Conservation (phyloP, 2,113 vertebrate species). For the Rhea americana region DNA sequence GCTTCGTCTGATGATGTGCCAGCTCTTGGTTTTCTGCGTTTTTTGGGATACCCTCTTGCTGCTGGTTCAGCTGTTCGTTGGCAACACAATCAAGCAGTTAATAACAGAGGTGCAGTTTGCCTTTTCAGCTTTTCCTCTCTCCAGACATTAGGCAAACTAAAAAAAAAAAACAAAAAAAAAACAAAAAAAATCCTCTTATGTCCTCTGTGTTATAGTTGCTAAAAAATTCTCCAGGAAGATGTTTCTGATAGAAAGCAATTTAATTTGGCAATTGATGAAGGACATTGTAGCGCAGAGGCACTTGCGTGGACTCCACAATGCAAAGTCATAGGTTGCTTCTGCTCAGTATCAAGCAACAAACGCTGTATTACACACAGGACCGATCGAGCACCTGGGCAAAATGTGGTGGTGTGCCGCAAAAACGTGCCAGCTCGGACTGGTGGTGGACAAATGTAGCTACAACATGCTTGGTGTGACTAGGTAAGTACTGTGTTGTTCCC, state of each 20-base stretch:
- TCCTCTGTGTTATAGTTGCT: not conserved
- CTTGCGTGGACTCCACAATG: not conserved
- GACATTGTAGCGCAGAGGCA: accelerated
- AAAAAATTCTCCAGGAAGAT: not conserved
- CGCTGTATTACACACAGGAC: not conserved
- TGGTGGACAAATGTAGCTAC: not conserved
- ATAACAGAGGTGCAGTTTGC: not conserved
- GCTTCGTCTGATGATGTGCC: not conserved
- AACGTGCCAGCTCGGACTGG: not conserved
- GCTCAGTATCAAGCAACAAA: not conserved
- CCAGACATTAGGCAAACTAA: not conserved
- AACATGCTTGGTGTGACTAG: not conserved
- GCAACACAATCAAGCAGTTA: not conserved
- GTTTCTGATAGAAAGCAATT: not conserved
- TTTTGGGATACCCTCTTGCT: not conserved
- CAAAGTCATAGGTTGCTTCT: not conserved
- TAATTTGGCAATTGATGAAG: not conserved
- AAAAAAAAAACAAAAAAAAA: not conserved
- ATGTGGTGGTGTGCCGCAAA: not conserved
- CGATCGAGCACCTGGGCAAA: not conserved
- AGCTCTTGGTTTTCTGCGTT: not conserved
- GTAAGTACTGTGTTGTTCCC: not conserved
- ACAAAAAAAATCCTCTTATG: not conserved
- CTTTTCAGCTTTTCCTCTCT: not conserved
- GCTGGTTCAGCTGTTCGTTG: not conserved